These are phyloP conservation scores for Typhlichthys subterraneus DNA, from an alignment of 2,797 vertebrate species.

Conservation along the genomic window DNA sequence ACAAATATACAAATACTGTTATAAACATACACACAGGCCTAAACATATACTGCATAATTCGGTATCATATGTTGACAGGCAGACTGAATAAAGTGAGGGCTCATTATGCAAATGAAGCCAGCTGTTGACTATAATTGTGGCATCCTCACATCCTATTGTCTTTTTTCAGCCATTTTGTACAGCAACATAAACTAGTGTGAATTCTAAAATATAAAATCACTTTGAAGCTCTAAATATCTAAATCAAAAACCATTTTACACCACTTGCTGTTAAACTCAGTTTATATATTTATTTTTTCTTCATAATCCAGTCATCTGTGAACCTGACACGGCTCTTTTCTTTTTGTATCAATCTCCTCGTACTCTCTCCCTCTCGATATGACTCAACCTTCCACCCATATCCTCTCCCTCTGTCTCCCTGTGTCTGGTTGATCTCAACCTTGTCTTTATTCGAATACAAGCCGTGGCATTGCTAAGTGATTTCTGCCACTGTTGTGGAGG, in stretches of 20 bases:
- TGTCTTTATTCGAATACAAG: too few relatives aligned
- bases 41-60: not conserved
- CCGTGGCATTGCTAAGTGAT: too few relatives aligned
- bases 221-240: too few relatives aligned
- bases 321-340: not conserved
- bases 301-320: not conserved
- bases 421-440: not conserved
- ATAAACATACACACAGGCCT: not conserved
- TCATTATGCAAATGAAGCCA: constrained; percentile 83
- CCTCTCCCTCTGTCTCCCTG: not conserved
- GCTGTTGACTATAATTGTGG: constrained; percentile 80
- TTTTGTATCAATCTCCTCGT: not conserved
- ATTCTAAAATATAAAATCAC: too few relatives aligned
- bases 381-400: not conserved
- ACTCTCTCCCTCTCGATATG: not conserved
- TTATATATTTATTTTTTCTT: not conserved
- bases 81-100: constrained; percentile 69
- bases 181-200: too few relatives aligned
- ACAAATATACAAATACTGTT: too few relatives aligned
- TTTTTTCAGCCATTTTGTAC: too few relatives aligned
- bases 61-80: constrained; percentile 65
- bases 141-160: constrained; percentile 38
- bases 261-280: too few relatives aligned
- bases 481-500: not conserved
- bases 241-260: too few relatives aligned